Evolutionary conservation across 2,888 invertebrate genomes (phyloP).

Genomic region (Athetis lepigone): DNA sequence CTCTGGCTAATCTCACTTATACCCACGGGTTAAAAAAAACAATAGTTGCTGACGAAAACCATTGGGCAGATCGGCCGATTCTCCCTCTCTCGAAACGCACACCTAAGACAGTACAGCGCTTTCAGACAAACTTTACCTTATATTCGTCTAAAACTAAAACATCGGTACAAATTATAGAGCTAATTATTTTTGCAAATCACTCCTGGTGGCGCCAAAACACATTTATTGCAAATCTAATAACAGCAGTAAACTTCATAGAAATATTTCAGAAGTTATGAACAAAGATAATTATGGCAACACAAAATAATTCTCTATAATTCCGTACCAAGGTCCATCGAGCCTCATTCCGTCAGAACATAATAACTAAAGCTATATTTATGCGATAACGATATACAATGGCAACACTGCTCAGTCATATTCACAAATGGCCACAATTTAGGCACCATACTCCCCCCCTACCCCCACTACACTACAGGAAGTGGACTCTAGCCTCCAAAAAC

Average conservation of each 20-base stretch:
- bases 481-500: conserved; percentile 40
- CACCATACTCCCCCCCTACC: conserved; percentile 33
- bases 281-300: conserved; percentile 13
- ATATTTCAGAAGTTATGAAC: background rate
- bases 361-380: conserved; percentile 55
- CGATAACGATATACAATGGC: conserved; percentile 58
- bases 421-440: conserved; percentile 52
- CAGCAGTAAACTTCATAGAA: conserved; percentile 2
- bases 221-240: conserved; percentile 3
- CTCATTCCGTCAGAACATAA: conserved; percentile 37
- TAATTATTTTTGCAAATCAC: conserved; percentile 25
- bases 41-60: no score
- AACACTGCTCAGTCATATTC: conserved; percentile 59
- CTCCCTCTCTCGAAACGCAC: no score
- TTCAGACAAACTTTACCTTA: no score
- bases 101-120: no score
- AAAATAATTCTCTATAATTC: conserved; percentile 36
- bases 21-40: no score
- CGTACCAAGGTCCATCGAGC: conserved; percentile 31
- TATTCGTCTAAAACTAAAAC: conserved; percentile 37
- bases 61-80: no score
- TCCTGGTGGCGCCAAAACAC: background rate
- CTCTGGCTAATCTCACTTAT: no score
- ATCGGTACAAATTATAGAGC: conserved; percentile 39
- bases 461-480: conserved; percentile 22